Base-by-base conservation (phyloP, 2,113 vertebrate species). In the Vidua macroura region DNA sequence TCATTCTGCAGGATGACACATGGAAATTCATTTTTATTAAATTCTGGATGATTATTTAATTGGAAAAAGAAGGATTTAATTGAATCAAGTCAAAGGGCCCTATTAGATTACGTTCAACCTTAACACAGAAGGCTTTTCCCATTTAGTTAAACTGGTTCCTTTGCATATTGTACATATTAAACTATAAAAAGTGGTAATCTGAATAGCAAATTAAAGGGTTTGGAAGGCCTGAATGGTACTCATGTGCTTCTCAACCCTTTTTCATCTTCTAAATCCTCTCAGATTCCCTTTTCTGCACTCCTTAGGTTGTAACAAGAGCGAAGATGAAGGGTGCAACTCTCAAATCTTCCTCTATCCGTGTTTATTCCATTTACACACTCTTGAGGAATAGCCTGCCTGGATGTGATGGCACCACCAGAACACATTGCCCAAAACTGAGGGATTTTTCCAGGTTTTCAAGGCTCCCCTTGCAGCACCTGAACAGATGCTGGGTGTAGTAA, bases 51-150 rank as follows among this genome's bases (percentile, higher is more conserved):
- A 96, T 97, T 92, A 94, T 96, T 96, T 96, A 96, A 96, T 97
- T 96, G 93, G 95, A 86, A 95, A 95, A 95, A 92, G 96, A 96
- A 95, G 81, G 81, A 91, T 97, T 92, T 97, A 90, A 96, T 95
- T 88, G 94, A 92, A 91, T 91, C 68, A 81, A 88, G 95, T 92
- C 94, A 85, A 78, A 92, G 82, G 60, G 84, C 48, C 30, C 12
- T 84, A 90, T 91, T 79, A 91, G 96, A 95, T 94, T 93, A 88
- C 7, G 15, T 67, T 95, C 93, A 81, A 33, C 51, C 72, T 74
- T 80, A 76, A 90, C 68, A 84, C 77, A 86, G 90, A 88, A 92
- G 33, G 49, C 60, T 67, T 91, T 76, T 80, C 87, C 94, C 88
- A 49, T 93, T 95, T 62, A 73, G 86, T 85, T 55, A 35, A 82